Evolutionary conservation across 2,888 invertebrate genomes (phyloP).

Genomic region (Geophilus truncorum): DNA sequence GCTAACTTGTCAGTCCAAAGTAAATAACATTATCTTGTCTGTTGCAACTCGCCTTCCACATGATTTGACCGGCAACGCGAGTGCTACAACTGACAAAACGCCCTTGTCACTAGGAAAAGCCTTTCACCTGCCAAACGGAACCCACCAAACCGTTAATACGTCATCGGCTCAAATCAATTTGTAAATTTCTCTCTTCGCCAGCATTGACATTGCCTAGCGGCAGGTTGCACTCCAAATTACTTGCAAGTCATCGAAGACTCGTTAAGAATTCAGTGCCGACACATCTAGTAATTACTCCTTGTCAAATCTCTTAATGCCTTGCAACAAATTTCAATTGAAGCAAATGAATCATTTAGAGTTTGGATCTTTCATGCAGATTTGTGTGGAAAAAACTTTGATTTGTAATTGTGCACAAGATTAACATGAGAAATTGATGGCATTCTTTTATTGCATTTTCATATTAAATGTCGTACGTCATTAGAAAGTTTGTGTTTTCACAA

Average conservation of each 20-base stretch:
- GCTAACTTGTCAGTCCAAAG: neutral
- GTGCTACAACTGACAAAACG: neutral
- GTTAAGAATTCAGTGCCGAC: neutral
- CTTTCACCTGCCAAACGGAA: neutral
- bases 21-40: neutral
- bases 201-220: neutral
- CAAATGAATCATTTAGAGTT: neutral
- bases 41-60: neutral
- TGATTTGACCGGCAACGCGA: slow-evolving; percentile 5
- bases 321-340: neutral
- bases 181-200: neutral
- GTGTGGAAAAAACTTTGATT: neutral
- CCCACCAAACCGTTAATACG: neutral
- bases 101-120: neutral
- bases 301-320: neutral
- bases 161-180: neutral
- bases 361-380: neutral
- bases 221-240: neutral
- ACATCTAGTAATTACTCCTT: neutral
- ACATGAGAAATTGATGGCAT: neutral
- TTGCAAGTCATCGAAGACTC: neutral
- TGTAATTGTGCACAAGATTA: neutral
- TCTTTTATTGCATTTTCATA: neutral
- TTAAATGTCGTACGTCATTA: too few species aligned
- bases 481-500: too few species aligned